Conservation (phyloP, 2,888 invertebrate species). For the Sphaerophoria rueppellii region DNA sequence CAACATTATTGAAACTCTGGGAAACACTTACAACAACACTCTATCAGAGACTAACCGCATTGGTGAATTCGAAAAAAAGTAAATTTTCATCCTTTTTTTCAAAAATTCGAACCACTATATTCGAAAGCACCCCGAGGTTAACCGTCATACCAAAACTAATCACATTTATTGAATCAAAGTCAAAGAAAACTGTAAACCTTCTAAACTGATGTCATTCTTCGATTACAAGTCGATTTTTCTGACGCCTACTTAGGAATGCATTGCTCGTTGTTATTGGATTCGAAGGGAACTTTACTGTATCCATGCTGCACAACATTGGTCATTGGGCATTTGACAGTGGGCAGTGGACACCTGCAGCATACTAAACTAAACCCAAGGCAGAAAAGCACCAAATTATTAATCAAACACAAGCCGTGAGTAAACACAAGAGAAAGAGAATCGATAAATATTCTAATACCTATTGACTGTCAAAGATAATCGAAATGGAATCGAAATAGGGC, state of each 20-base stretch:
- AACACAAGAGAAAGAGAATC: background rate
- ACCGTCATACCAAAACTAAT: conserved; percentile 33
- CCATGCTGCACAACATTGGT: background rate
- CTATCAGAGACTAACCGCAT: too few species aligned
- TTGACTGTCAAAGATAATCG: background rate
- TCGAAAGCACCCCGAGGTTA: conserved; percentile 13
- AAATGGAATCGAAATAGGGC: conserved; percentile 1
- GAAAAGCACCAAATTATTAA: background rate
- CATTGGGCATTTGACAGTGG: background rate
- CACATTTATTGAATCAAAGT: conserved; percentile 63
- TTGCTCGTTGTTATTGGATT: conserved; percentile 8
- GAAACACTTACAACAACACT: too few species aligned
- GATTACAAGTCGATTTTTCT: conserved; percentile 52
- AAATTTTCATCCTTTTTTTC: too few species aligned
- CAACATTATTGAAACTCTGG: too few species aligned
- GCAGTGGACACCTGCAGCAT: conserved; percentile 36
- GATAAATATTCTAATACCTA: conserved; percentile 17
- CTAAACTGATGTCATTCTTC: conserved; percentile 53
- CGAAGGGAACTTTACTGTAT: conserved; percentile 38
- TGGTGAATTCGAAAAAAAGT: too few species aligned
- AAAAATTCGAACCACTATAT: too few species aligned
- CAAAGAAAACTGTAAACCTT: conserved; percentile 55
- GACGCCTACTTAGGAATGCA: conserved; percentile 65
- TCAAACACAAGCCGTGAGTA: background rate
- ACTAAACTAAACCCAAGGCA: background rate